phyloP scores from a whole-genome alignment of 2,797 vertebrate genomes.

The Lagodon rhomboides region DNA sequence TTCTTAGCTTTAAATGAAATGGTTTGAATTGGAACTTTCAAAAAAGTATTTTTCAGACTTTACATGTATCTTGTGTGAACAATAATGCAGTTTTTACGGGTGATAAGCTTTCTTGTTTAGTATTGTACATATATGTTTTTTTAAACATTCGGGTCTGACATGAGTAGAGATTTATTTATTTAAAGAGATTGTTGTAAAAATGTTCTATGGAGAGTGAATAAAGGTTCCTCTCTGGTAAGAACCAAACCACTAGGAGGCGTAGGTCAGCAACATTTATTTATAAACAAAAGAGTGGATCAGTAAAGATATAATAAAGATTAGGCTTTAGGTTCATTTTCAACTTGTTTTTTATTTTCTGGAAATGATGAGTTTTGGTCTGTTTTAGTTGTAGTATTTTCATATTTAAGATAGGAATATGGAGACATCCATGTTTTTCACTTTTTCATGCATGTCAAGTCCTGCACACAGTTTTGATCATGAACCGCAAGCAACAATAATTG shows the following conservation, averaged over 20 bases:
- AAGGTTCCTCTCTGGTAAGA: not conserved
- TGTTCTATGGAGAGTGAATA: not conserved
- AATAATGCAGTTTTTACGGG: not conserved
- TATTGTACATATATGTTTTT: not conserved
- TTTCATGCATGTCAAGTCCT: not conserved
- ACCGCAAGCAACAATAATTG: slow-evolving; percentile 5
- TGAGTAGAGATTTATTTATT: not conserved
- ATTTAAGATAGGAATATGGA: not conserved
- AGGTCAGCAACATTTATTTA: not conserved
- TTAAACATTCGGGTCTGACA: not conserved
- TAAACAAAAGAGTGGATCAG: not conserved
- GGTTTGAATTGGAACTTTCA: not conserved
- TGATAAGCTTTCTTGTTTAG: not conserved
- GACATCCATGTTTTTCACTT: not conserved
- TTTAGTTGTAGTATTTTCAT: not conserved
- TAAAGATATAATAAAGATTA: not conserved
- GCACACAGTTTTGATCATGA: not conserved
- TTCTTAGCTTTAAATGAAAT: slow-evolving; percentile 13
- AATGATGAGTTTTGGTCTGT: not conserved
- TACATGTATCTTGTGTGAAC: not conserved
- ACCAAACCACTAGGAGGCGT: slow-evolving; percentile 8
- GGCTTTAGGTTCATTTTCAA: not conserved
- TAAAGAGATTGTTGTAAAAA: not conserved
- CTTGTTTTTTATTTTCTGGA: not conserved
- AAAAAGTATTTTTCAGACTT: not conserved